These are phyloP conservation scores for Passerina amoena DNA, from an alignment of 2,113 vertebrate species.

Conservation along the genomic window DNA sequence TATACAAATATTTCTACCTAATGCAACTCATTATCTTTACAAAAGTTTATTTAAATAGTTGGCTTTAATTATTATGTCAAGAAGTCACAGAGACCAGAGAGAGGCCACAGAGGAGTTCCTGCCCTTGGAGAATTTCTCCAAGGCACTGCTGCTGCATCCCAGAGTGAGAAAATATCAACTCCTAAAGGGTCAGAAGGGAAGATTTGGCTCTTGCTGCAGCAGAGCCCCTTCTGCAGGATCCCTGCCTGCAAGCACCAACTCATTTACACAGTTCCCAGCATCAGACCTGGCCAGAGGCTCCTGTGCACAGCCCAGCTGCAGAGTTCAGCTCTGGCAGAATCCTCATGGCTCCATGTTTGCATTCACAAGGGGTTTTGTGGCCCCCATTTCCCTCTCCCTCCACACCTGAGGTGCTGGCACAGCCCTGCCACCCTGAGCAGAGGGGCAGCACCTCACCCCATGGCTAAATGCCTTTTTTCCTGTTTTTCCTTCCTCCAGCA, in stretches of 20 bases:
- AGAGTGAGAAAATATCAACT: neutral
- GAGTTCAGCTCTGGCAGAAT: neutral
- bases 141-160: neutral
- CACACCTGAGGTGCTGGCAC: accelerated
- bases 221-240: neutral
- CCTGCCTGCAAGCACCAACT: neutral
- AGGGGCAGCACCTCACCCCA: neutral
- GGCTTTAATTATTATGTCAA: neutral
- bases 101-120: neutral
- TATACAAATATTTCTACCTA: neutral
- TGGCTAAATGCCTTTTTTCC: neutral
- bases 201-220: neutral
- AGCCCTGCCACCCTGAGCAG: neutral
- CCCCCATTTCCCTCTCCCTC: accelerated
- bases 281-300: neutral
- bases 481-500: neutral
- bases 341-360: accelerated
- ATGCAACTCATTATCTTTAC: neutral
- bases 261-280: accelerated
- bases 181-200: neutral
- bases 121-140: neutral
- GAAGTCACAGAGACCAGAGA: neutral
- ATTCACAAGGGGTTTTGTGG: accelerated
- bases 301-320: neutral
- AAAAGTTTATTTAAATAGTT: neutral